Conservation (phyloP, 2,113 vertebrate species). For the Ranitomeya variabilis region DNA sequence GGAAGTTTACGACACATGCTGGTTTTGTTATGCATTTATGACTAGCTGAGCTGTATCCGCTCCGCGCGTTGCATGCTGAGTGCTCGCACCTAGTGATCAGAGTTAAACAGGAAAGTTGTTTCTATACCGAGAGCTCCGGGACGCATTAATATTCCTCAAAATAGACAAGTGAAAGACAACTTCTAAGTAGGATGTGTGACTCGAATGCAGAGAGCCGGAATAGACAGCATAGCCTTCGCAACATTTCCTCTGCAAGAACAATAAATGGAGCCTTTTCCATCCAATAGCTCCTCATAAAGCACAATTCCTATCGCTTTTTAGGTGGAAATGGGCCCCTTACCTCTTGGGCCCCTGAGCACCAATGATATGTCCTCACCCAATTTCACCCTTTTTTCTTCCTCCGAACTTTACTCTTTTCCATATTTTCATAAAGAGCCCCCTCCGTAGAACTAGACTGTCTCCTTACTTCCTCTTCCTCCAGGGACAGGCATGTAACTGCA, state of each 20-base stretch:
- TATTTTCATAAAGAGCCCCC: background rate
- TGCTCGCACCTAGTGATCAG: background rate
- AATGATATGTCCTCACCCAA: too few species aligned
- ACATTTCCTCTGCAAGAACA: too few species aligned
- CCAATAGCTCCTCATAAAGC: too few species aligned
- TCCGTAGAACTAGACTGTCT: background rate
- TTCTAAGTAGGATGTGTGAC: background rate
- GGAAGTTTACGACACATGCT: conserved; percentile 28
- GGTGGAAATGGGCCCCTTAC: too few species aligned
- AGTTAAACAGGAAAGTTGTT: conserved; percentile 36
- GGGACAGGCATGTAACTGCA: too few species aligned
- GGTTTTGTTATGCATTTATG: conserved; percentile 21
- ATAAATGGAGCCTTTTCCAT: background rate
- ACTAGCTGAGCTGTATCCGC: background rate
- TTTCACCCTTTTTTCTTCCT: background rate
- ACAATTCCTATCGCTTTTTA: too few species aligned
- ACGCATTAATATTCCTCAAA: conserved; percentile 36
- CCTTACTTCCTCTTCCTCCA: background rate
- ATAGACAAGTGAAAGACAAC: conserved; percentile 33
- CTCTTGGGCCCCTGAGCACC: too few species aligned
- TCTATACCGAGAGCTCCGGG: background rate
- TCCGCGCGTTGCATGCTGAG: conserved; percentile 31
- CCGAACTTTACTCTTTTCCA: background rate
- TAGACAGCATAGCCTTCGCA: too few species aligned
- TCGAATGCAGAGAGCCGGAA: background rate